These are phyloP conservation scores for Cyrtodaria siliqua DNA, from an alignment of 2,888 invertebrate genomes.

Conservation along the genomic window DNA sequence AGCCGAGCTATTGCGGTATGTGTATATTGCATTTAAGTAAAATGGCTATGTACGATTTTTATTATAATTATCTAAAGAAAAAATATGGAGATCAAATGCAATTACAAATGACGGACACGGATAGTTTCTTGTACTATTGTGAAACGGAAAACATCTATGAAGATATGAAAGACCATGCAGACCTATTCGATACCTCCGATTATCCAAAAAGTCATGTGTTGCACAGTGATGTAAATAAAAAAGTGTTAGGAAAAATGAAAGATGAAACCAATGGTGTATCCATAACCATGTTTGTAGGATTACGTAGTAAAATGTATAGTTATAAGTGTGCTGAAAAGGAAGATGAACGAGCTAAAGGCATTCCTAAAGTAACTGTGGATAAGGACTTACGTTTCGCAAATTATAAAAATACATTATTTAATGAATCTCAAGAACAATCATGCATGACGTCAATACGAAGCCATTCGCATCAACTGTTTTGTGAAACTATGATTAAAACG, in stretches of 20 bases:
- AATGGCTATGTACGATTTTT: slow-evolving; percentile 83
- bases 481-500: slow-evolving; percentile 16
- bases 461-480: slow-evolving; percentile 23
- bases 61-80: slow-evolving; percentile 76
- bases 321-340: slow-evolving; percentile 9
- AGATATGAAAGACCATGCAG: no score
- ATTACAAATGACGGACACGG: slow-evolving; percentile 56
- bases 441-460: slow-evolving; percentile 17
- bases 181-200: slow-evolving; percentile 63
- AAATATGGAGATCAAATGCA: slow-evolving; percentile 60
- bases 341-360: slow-evolving; percentile 54
- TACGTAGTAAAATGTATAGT: slow-evolving; percentile 23
- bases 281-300: slow-evolving; percentile 20
- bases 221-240: slow-evolving; percentile 23
- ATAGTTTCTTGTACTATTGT: slow-evolving; percentile 15
- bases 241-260: slow-evolving; percentile 75
- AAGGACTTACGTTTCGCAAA: slow-evolving; percentile 10
- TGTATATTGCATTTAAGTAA: slow-evolving; percentile 83
- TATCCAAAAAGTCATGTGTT: slow-evolving; percentile 61
- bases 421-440: slow-evolving; percentile 9
- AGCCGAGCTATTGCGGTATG: slow-evolving; percentile 48
- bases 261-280: slow-evolving; percentile 57
- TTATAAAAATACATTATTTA: slow-evolving; percentile 25
- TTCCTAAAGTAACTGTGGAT: slow-evolving; percentile 39
- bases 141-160: slow-evolving; percentile 22